A percentile compares a stretch with the other conserved stretches of the same genome.
Evolutionary conservation across 2,113 vertebrate genomes (phyloP).

Genomic region (Heptranchias perlo): DNA sequence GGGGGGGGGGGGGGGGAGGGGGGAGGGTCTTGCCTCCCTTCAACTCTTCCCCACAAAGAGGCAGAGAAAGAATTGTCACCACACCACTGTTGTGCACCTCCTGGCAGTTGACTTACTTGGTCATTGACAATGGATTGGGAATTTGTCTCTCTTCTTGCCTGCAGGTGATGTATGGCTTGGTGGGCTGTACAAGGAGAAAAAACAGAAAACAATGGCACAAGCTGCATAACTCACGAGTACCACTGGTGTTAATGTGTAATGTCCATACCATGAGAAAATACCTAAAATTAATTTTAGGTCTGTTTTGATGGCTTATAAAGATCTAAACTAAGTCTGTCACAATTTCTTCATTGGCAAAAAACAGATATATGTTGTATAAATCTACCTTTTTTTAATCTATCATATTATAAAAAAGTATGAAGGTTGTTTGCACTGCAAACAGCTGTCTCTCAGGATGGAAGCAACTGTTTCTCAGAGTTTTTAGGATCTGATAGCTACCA

Average conservation of each 20-base stretch:
- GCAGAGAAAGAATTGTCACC: neutral
- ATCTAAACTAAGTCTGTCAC: neutral
- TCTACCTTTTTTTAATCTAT: too few species aligned
- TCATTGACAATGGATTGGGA: neutral
- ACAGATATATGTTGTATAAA: too few species aligned
- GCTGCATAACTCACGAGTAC: neutral
- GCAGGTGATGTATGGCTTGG: neutral
- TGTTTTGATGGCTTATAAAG: neutral
- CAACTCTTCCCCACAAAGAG: too few species aligned
- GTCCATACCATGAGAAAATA: neutral
- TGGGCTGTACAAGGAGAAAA: neutral
- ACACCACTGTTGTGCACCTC: neutral
- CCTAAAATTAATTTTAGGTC: neutral
- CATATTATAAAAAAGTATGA: too few species aligned
- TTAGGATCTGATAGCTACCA: neutral
- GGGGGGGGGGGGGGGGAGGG: too few species aligned
- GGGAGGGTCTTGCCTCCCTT: too few species aligned
- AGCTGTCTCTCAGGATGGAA: neutral
- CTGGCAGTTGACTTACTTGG: neutral
- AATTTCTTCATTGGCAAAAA: neutral
- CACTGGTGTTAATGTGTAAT: neutral
- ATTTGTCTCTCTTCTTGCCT: neutral
- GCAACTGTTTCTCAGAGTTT: neutral
- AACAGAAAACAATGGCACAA: too few species aligned
- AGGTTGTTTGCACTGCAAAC: neutral